phyloP scores from a whole-genome alignment of 2,113 vertebrate species.

The Melanocharis versteri region DNA sequence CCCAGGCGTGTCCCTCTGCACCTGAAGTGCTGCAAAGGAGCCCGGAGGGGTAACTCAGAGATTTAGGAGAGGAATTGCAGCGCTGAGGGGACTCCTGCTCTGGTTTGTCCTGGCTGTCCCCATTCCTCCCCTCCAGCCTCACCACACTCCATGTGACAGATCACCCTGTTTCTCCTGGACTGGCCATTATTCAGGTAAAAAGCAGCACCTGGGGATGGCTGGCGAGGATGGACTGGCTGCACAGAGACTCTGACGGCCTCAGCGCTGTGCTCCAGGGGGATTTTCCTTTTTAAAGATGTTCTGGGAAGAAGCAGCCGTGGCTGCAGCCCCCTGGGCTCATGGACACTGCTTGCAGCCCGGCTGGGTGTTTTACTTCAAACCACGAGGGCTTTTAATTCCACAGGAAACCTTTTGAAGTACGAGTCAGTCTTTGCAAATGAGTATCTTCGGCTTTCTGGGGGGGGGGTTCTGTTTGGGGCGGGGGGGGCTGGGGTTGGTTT shows the following conservation, averaged over 20 bases:
- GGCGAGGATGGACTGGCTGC: not conserved
- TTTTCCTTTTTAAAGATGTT: not conserved
- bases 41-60: not conserved
- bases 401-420: slow-evolving; percentile 10
- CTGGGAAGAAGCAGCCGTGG: not conserved
- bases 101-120: not conserved
- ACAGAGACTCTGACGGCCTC: not conserved
- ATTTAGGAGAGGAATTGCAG: not conserved
- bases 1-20: fast-evolving
- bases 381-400: slow-evolving; percentile 3
- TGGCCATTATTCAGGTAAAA: not conserved
- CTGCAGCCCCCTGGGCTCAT: not conserved
- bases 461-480: not conserved
- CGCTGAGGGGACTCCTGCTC: not conserved
- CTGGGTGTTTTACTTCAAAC: not conserved
- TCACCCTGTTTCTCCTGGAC: not conserved
- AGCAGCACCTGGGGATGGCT: not conserved
- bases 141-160: fast-evolving
- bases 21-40: not conserved
- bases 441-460: not conserved
- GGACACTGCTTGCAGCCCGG: not conserved
- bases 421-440: not conserved
- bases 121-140: not conserved
- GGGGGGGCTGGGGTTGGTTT: not conserved
- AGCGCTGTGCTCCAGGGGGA: not conserved